These are phyloP conservation scores for Oncorhynchus tshawytscha DNA, from an alignment of 2,113 vertebrate genomes.

Conservation along the genomic window DNA sequence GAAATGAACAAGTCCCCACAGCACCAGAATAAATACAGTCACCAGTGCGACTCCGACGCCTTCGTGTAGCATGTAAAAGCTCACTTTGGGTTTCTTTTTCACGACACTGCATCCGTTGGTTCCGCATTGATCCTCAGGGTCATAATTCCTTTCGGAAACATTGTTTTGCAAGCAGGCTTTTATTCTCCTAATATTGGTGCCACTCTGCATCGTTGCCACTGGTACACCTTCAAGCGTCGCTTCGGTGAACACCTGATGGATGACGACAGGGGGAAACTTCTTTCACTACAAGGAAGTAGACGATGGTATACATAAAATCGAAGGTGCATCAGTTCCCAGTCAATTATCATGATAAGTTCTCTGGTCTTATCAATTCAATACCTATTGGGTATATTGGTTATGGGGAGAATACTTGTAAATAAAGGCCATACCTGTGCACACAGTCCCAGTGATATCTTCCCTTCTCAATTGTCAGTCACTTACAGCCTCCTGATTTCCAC, in stretches of 20 bases:
- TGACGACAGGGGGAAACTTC: slow-evolving; percentile 59
- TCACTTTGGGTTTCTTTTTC: slow-evolving; percentile 67
- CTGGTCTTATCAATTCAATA: too few species aligned
- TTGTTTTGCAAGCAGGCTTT: slow-evolving; percentile 48
- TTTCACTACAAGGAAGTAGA: background rate
- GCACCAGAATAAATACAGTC: slow-evolving; percentile 65
- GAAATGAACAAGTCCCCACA: slow-evolving; percentile 74
- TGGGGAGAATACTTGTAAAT: too few species aligned
- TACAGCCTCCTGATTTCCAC: too few species aligned
- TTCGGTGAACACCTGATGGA: slow-evolving; percentile 47
- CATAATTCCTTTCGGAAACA: slow-evolving; percentile 17
- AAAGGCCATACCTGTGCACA: too few species aligned
- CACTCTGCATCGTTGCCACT: slow-evolving; percentile 72
- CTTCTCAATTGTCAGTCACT: too few species aligned
- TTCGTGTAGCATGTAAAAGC: slow-evolving; percentile 64
- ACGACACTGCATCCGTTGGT: slow-evolving; percentile 55
- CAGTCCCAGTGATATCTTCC: too few species aligned
- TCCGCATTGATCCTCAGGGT: slow-evolving; percentile 26
- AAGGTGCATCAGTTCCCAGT: too few species aligned
- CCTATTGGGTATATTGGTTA: too few species aligned
- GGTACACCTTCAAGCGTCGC: slow-evolving; percentile 42
- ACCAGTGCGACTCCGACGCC: slow-evolving; percentile 60
- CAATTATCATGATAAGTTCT: too few species aligned
- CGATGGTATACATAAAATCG: too few species aligned
- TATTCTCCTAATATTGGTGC: slow-evolving; percentile 69